Base-by-base conservation (phyloP, 2,797 vertebrate genomes). In the Cryptoprocta ferox region DNA sequence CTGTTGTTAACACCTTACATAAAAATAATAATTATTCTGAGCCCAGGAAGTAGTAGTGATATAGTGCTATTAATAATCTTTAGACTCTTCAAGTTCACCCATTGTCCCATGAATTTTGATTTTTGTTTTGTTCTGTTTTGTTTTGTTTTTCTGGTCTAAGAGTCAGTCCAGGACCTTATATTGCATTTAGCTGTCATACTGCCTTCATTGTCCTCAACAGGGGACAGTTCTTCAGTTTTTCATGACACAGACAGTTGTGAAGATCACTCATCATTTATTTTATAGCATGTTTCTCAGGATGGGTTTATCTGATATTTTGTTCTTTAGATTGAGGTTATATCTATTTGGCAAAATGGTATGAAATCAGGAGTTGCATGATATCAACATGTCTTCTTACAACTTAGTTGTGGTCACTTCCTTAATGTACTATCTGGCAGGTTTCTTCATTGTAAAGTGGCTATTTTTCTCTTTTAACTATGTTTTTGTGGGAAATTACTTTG, bases 401-500 rank as follows among this genome's bases (percentile, higher is more conserved):
- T 89, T 87, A 65, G 94, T 63, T 82, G 50, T 92, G 18, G 42
- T 65, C 59, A 48, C 9, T 92, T 95, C 32, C 16, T 79, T 79
- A 39, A 61, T 56, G 30, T 90, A n/a, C 5, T 89, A 1, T 79
- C 28, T 65, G 28, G 10, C n/a, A 68, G 18, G 11, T 78, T 65
- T 85, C 5, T 39, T 1, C 5, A 21, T n/a, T 26, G 0, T 68
- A 1, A 95, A 79, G 7, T 86, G 73, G 63, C 14, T 18, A 5
- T 73, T 93, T 93, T 91, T 80, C 8, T 79, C 5, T 82, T 89
- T 1, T 45, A 88, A 75, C 42, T 65, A 70, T n/a, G 16, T 71
- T 95, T 87, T 71, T 73, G 21, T 76, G 26, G 16, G 3, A 88
- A 87, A 35, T 89, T 83, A 92, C 19, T 96, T 85, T 94, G n/a